phyloP scores from a whole-genome alignment of 2,888 invertebrate genomes.

The Pinctada fucata region DNA sequence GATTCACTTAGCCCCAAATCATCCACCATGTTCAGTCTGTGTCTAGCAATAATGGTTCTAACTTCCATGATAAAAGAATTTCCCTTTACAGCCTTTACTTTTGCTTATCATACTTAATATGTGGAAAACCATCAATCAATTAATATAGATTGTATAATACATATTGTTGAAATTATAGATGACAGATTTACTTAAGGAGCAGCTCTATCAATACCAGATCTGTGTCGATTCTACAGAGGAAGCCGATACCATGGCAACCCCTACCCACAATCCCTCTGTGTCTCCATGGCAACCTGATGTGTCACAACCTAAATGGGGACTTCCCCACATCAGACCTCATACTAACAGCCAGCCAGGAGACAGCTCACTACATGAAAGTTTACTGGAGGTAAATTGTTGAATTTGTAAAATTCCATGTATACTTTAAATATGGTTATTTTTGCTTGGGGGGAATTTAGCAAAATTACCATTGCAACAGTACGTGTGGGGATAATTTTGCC shows the following conservation, averaged over 20 bases:
- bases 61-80: too few species aligned
- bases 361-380: slow-evolving; percentile 35
- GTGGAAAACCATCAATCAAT: not conserved
- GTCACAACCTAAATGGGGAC: slow-evolving; percentile 44
- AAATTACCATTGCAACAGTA: not conserved
- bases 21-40: too few species aligned
- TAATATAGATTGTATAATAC: not conserved
- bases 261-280: slow-evolving; percentile 19
- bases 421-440: too few species aligned
- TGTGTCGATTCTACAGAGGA: slow-evolving; percentile 49
- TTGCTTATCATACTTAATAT: too few species aligned
- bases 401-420: not conserved
- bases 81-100: too few species aligned
- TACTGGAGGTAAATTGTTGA: slow-evolving; percentile 46
- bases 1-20: too few species aligned
- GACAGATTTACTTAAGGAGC: slow-evolving; percentile 69
- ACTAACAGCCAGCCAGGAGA: slow-evolving; percentile 7
- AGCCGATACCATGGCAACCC: slow-evolving; percentile 25
- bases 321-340: slow-evolving; percentile 17
- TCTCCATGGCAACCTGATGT: slow-evolving; percentile 43
- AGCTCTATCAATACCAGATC: slow-evolving; percentile 67
- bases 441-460: not conserved
- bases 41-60: too few species aligned
- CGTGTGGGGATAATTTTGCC: not conserved
- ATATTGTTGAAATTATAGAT: slow-evolving; percentile 54